Percentiles rank a stretch among this genome's conserved stretches.
phyloP scores from a whole-genome alignment of 2,888 invertebrate genomes.

The Digitonthophagus gazella region DNA sequence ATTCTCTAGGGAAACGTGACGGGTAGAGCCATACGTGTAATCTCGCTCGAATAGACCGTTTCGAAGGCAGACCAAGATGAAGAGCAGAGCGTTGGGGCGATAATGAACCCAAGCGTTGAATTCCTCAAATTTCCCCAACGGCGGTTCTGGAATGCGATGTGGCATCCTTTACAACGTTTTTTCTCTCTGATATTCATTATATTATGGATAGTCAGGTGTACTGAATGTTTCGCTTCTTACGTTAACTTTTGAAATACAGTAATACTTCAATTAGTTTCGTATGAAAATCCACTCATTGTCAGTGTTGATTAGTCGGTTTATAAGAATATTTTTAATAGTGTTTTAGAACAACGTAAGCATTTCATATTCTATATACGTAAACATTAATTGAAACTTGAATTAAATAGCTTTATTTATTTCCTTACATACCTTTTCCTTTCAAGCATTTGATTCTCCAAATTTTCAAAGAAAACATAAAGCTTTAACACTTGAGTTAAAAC shows the following conservation, averaged over 20 bases:
- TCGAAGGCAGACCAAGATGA: not conserved
- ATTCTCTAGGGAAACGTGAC: not conserved
- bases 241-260: not conserved
- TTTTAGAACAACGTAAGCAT: too few species aligned
- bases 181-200: not conserved
- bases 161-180: not conserved
- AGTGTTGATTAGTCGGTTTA: too few species aligned
- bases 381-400: too few species aligned
- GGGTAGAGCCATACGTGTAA: not conserved
- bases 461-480: too few species aligned
- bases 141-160: not conserved
- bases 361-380: too few species aligned
- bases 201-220: not conserved
- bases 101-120: not conserved
- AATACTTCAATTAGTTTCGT: too few species aligned
- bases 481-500: too few species aligned
- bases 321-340: too few species aligned
- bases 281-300: not conserved
- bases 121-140: not conserved
- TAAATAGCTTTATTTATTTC: too few species aligned
- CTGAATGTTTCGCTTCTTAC: not conserved
- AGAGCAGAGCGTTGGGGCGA: not conserved
- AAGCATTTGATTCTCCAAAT: too few species aligned
- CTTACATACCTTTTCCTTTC: too few species aligned
- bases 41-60: not conserved